Base-by-base conservation (phyloP, 2,888 invertebrate genomes). In the Acrobeloides nanus region DNA sequence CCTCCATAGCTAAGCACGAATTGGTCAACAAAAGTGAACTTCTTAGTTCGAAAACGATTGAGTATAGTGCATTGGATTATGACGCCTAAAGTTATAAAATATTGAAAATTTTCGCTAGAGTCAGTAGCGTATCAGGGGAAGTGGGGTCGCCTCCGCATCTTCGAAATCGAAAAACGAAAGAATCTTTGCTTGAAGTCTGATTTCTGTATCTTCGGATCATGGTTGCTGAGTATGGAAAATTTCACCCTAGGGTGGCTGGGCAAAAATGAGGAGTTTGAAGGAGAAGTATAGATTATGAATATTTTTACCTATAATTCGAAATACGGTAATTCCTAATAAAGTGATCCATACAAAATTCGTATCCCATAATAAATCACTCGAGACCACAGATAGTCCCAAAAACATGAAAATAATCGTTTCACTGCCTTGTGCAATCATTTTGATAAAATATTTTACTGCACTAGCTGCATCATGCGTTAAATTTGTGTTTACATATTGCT, bases 361-460 rank as follows among this genome's bases (percentile, higher is more conserved):
- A 27, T 55, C 49, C 44, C 49, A 51, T 20, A 40, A 33, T 17
- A 50, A 50, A 17, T 51, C 26, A 23, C 42, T 42, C n/a, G 88
- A 88, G 35, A 77, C 87, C 0, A 92, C 92, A 18, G 92, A 89
- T 23, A 93, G 88, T 7, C 95, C 95, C 50, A 95, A 82, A 78
- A 95, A 92, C 88, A 95, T 90, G 78, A 95, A 95, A 74, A 95
- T 93, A 74, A 93, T 89, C 4, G 93, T 95, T 79, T 97, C 97
- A 5, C 92, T 88, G 3, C 89, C 87, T 64, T 89, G 89, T 48
- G 92, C 89, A 66, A 95, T 76, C 93, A 97, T 95, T 79, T 95
- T 97, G 84, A 95, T 86, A 45, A 93, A 89, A 76, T 95, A 95
- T 76, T 93, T 95, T 61, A 93, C 87, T 7, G 95, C 93, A 10